Percentiles rank a stretch among this genome's conserved stretches.
Evolutionary conservation across 2,888 invertebrate genomes (phyloP).

Genomic region (Opisthograptis luteolata): DNA sequence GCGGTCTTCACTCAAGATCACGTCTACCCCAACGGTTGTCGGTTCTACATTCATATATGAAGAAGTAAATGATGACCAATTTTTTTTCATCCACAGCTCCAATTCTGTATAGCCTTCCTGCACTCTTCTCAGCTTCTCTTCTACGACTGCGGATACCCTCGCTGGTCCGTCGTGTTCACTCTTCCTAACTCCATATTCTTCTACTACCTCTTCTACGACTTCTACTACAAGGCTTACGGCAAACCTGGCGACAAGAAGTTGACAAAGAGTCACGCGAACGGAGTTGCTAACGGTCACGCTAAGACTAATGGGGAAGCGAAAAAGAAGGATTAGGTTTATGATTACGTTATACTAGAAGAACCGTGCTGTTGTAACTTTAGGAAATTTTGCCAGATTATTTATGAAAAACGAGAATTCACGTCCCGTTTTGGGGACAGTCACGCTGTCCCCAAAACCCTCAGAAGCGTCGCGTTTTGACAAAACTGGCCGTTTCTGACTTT

Average conservation of each 20-base stretch:
- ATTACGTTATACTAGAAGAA: not conserved
- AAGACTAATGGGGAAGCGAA: conserved; percentile 42
- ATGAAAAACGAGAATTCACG: not conserved
- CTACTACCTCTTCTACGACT: conserved; percentile 95
- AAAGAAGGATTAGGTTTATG: conserved; percentile 31
- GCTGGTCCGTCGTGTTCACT: conserved; percentile 92
- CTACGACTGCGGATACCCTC: conserved; percentile 95
- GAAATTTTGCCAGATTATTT: too few relatives aligned
- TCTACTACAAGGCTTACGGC: conserved; percentile 92
- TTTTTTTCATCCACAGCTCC: conserved; percentile 85
- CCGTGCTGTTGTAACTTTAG: not conserved
- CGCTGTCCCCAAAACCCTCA: too few relatives aligned
- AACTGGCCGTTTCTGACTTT: too few relatives aligned
- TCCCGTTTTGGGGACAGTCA: too few relatives aligned
- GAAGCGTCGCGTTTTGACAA: too few relatives aligned
- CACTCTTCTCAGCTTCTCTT: conserved; percentile 94
- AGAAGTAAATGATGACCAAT: too few relatives aligned
- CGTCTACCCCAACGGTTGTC: too few relatives aligned
- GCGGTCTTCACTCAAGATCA: too few relatives aligned
- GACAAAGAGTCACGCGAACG: conserved; percentile 49
- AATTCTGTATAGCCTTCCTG: conserved; percentile 94
- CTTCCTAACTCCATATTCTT: conserved; percentile 96
- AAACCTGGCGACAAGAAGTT: conserved; percentile 59
- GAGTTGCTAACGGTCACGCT: conserved; percentile 32
- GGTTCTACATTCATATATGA: too few relatives aligned